These are phyloP conservation scores for Gavia stellata DNA, from an alignment of 2,113 vertebrate genomes.

Conservation along the genomic window DNA sequence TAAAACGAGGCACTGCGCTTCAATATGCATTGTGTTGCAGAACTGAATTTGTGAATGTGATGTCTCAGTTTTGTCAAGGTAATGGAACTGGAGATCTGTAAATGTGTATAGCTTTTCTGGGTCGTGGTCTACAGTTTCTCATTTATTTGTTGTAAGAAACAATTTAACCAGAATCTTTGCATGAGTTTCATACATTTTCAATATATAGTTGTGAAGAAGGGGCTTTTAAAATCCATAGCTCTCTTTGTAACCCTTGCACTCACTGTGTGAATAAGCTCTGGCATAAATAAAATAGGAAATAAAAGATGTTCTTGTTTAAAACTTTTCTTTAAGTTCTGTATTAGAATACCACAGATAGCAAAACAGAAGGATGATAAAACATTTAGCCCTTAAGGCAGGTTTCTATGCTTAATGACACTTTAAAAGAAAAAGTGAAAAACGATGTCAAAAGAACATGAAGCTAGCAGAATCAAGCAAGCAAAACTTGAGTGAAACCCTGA, in stretches of 20 bases:
- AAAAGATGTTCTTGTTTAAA: neutral
- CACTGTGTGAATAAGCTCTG: neutral
- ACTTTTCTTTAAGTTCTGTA: neutral
- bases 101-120: neutral
- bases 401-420: neutral
- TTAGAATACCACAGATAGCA: neutral
- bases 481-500: neutral
- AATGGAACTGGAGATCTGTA: neutral
- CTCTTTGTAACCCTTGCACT: neutral
- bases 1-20: neutral
- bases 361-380: neutral
- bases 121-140: neutral
- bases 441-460: neutral
- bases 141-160: neutral
- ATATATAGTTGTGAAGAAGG: neutral
- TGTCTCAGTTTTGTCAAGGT: neutral
- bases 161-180: neutral
- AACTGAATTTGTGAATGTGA: neutral
- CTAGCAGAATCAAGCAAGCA: neutral
- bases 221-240: neutral
- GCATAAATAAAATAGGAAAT: neutral
- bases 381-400: too few relatives aligned
- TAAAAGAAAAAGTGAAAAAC: neutral
- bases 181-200: neutral
- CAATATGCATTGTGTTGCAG: neutral